Conservation (phyloP, 2,797 vertebrate genomes). For the Sebastes minor region DNA sequence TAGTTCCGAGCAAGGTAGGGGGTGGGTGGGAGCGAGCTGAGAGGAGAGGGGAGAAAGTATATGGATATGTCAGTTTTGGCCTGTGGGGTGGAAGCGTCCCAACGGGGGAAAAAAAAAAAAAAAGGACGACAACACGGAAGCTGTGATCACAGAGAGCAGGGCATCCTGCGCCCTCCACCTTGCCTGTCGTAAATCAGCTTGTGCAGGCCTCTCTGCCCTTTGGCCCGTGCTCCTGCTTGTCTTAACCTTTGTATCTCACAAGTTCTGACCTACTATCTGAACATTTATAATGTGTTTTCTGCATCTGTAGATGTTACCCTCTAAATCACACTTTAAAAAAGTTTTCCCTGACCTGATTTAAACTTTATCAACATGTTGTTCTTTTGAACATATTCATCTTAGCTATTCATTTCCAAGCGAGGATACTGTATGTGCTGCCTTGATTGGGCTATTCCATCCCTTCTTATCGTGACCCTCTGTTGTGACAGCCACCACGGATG, state of each 20-base stretch:
- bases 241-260: conserved; percentile 30
- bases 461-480: conserved; percentile 51
- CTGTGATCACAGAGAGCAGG: conserved; percentile 65
- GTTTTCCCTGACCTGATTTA: conserved; percentile 27
- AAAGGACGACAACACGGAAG: conserved; percentile 47
- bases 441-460: conserved; percentile 64
- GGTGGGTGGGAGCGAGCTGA: background rate
- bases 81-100: conserved; percentile 57
- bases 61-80: conserved; percentile 67
- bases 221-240: conserved; percentile 48
- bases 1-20: conserved; percentile 74
- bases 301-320: background rate
- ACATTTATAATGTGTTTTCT: background rate
- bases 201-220: conserved; percentile 38
- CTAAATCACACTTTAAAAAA: conserved; percentile 4
- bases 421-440: conserved; percentile 23
- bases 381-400: conserved; percentile 23
- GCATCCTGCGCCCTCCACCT: conserved; percentile 67
- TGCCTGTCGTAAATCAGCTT: conserved; percentile 77
- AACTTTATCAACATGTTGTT: conserved; percentile 6
- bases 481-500: conserved; percentile 70
- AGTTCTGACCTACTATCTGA: conserved; percentile 14
- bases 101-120: conserved; percentile 66
- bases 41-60: conserved; percentile 14
- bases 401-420: conserved; percentile 14